Percentiles rank a stretch among this genome's conserved stretches.
Conservation (phyloP, 2,797 vertebrate species). For the Characodon lateralis region DNA sequence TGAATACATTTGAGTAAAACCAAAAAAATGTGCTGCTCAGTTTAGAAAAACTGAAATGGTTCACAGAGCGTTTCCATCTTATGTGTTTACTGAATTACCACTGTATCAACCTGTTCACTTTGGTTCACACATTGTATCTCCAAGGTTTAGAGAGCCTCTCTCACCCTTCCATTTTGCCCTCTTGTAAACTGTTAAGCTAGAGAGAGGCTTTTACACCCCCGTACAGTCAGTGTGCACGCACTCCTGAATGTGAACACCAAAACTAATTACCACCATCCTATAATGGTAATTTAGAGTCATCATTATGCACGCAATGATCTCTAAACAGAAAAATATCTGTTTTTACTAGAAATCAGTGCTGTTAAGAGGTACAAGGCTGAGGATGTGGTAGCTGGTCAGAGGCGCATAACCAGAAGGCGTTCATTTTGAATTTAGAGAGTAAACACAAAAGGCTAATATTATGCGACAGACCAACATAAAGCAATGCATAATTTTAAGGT, state of each 20-base stretch:
- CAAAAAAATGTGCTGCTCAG: constrained; percentile 32
- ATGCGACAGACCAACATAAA: not conserved
- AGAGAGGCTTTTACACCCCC: constrained; percentile 80
- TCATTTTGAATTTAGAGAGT: constrained; percentile 4
- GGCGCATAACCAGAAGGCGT: not conserved
- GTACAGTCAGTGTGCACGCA: constrained; percentile 53
- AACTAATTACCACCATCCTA: constrained; percentile 63
- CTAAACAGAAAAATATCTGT: constrained; percentile 55
- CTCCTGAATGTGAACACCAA: constrained; percentile 57
- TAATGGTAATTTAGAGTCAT: constrained; percentile 48
- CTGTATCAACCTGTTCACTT: constrained; percentile 42
- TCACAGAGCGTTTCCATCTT: constrained; percentile 47
- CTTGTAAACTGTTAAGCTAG: constrained; percentile 59
- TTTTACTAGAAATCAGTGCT: constrained; percentile 29
- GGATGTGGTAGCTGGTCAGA: constrained; percentile 7
- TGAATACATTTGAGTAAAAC: constrained; percentile 18
- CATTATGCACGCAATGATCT: constrained; percentile 40
- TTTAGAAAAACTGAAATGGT: constrained; percentile 37
- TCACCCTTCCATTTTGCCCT: constrained; percentile 76
- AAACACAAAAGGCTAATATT: not conserved
- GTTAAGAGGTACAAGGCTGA: constrained; percentile 3
- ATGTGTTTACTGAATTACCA: constrained; percentile 57
- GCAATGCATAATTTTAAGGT: not conserved
- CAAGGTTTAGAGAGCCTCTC: constrained; percentile 70
- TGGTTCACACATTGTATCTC: constrained; percentile 61